Evolutionary conservation across 2,797 vertebrate genomes (phyloP), one percentile per base, ranked within the genome.

Genomic region (Cuculus canorus): DNA sequence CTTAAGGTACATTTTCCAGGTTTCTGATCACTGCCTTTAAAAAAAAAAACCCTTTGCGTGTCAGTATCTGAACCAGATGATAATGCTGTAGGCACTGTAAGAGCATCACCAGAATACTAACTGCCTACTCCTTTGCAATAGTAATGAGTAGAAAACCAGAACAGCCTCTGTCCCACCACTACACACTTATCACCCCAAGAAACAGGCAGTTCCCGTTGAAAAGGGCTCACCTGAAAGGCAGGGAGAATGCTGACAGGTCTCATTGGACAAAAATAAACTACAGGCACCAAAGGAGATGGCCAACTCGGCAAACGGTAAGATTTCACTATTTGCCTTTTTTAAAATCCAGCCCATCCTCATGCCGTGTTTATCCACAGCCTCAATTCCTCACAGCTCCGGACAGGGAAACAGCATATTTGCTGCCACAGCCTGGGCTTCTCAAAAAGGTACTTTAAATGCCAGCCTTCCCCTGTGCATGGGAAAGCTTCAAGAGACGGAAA

Each of bases 21-120:
- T 75, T 75, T 92, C 81, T 85, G 81, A 93, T 90, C 90, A 57
- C 0, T 52, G 65, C 53, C 24, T 77, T 80, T 25, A 32, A 41
- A 84, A 80, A 69, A 68, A 45, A 71, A 57, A 52, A 25, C 63
- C 66, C 63, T 90, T 33, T 53, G 88, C 2, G 7, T 28, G 63
- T 6, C 54, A 70, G 2, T 70, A 66, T 79, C 59, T 76, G 82
- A 92, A 88, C 17, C 47, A 75, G 78, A 60, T 39, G 54, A 87
- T 57, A 92, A 82, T 6, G 89, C 94, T 89, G 87, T 16, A 89
- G 89, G 91, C 94, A 85, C 59, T 52, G 35, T 4, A 78, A 43
- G 41, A 71, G 48, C 60, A 90, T 13, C 80, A n/a, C 71, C 5
- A 1, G 68, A 93, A 93, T 89, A 84, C 70, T 37, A 92, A 94